Base-by-base conservation (phyloP, 2,888 invertebrate genomes). In the Therioaphis trifolii region DNA sequence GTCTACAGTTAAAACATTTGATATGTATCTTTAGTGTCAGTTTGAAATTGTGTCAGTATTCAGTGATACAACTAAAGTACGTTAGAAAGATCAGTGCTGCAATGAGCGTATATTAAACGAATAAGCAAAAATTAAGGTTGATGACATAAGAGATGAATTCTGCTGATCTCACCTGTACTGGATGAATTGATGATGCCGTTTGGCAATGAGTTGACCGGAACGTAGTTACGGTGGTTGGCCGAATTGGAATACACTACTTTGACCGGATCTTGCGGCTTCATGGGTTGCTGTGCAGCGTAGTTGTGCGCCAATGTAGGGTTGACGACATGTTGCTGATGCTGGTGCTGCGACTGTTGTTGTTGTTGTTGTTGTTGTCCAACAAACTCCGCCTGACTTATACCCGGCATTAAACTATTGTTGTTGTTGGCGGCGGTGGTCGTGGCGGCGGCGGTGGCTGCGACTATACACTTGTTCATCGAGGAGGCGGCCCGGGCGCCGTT, bases 401-500 rank as follows among this genome's bases (percentile, higher is more conserved):
- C 79, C 58, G 79, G 79, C 79, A 80, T 80, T 71, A 80, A 80
- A 24, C 27, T 58, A 18, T 75, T 75, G 75, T 49, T 77, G 14
- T 68, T 68, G 40, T 40, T 40, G 40, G 14, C 40, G 40, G 55
- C n/a, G 55, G 55, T 55, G 55, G 55, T 55, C 14, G 55, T 55
- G 46, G n/a, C 40, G 24, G 49, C n/a, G 49, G 71, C 24, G 24
- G 27, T n/a, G 35, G 35, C 35, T 21, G 82, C 24, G 12, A 49
- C 14, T 40, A 82, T 82, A 40, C 82, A 82, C 66, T 82, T 82
- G 82, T 82, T 82, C 82, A 82, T 74, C 82, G 82, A 74, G 74
- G 82, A 40, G 82, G 82, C 61, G 82, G 82, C 40, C 49, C 82
- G 46, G 82, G 82, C 21, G 63, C 82, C 82, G 82, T 74, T 82